Evolutionary conservation across 2,797 vertebrate genomes (phyloP).

Genomic region (Gymnoscopelus microlampas): DNA sequence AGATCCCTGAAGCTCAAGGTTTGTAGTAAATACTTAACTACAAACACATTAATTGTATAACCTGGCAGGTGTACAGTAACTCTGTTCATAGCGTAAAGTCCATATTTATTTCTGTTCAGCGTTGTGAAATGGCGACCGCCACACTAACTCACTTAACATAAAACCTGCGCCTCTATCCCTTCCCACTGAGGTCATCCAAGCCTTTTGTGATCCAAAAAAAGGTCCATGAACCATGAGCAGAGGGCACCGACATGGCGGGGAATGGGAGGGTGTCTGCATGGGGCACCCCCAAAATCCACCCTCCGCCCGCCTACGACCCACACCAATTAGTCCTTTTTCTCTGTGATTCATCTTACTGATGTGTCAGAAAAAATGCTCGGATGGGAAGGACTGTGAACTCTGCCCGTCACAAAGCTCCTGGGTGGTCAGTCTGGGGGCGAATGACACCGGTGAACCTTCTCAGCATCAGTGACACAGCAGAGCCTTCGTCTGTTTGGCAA

Average conservation of each 20-base stretch:
- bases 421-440: constrained; percentile 76
- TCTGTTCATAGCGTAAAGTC: too few species aligned
- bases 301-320: constrained; percentile 32
- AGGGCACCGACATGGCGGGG: constrained; percentile 22
- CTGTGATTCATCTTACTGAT: constrained; percentile 69
- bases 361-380: constrained; percentile 64
- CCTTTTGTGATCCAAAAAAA: constrained; percentile 56
- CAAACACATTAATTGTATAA: too few species aligned
- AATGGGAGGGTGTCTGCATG: constrained; percentile 37
- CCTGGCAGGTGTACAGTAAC: too few species aligned
- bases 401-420: constrained; percentile 61
- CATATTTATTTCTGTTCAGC: background rate
- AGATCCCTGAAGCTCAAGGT: constrained; percentile 9
- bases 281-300: constrained; percentile 26
- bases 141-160: constrained; percentile 61
- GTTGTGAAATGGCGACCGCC: constrained; percentile 34
- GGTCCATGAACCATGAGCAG: constrained; percentile 62
- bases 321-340: constrained; percentile 63
- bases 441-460: constrained; percentile 48
- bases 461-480: constrained; percentile 64
- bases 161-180: constrained; percentile 41
- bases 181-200: constrained; percentile 36
- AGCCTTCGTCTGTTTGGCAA: constrained; percentile 75
- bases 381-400: constrained; percentile 63
- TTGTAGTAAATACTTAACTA: background rate